Base-by-base conservation (phyloP, 2,113 vertebrate genomes). In the Plestiodon gilberti region DNA sequence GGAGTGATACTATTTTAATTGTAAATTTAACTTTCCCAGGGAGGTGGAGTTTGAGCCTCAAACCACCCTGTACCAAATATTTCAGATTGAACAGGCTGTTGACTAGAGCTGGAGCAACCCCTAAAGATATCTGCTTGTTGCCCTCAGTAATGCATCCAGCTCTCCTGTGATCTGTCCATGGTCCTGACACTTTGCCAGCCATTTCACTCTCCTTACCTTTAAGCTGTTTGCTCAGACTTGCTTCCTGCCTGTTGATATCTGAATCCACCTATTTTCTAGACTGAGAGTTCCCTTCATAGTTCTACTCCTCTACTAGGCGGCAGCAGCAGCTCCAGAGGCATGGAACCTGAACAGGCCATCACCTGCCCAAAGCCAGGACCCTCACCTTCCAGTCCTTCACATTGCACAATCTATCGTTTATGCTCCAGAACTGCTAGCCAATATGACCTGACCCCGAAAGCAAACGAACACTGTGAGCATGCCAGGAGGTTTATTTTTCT, bases 81-180 rank as follows among this genome's bases (percentile, higher is more conserved):
- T 28, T 43, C 38, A 30, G 78, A 6, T n/a, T 25, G 18, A 86
- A 22, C 1, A n/a, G 17, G 20, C 43, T 38, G 6, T 33, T 40
- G 67, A 20, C 14, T 15, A 14, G 64, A 33, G 8, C 10, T 25
- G 20, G 38, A 33, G 4, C 23, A 52, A 59, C 22, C 13, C 4
- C 57, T 2, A 14, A 25, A 30, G 8, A 4, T 6, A 17, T 8
- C 35, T n/a, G 65, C 28, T 43, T 71, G 0, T 18, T 25, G 14
- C 57, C 84, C 30, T 79, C 40, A 40, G 70, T 6, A 11, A n/a
- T 17, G 30, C 18, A 28, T 3, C 25, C 11, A 43, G 40, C 38
- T 71, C 38, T 33, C 55, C 9, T 48, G 20, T 80, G 84, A 86
- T 80, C 84, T 86, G 77, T 86, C 84, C 84, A 80, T 86, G 78